Conservation (phyloP, 2,113 vertebrate genomes). For the Hypocryptadius cinnamomeus region DNA sequence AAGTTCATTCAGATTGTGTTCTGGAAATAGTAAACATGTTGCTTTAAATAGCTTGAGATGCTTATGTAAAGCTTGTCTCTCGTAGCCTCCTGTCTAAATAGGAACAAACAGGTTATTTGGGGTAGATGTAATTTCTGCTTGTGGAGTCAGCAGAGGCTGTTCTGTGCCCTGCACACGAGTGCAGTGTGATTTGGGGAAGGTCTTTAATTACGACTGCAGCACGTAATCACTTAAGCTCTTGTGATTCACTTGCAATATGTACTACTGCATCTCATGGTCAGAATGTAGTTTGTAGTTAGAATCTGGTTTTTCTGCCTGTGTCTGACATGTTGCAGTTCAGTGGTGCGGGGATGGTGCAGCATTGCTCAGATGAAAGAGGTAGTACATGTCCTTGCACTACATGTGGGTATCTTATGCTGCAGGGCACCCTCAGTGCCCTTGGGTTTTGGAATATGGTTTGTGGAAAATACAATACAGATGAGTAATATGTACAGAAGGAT, state of each 20-base stretch:
- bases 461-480: background rate
- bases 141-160: background rate
- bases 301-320: background rate
- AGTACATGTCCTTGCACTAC: background rate
- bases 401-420: background rate
- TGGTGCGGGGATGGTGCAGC: background rate
- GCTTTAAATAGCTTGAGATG: constrained; percentile 32
- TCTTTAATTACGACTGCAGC: background rate
- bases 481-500: background rate
- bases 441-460: background rate
- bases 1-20: constrained; percentile 9
- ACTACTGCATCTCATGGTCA: background rate
- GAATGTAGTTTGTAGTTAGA: too few relatives aligned
- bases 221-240: background rate
- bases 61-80: constrained; percentile 14
- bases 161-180: background rate
- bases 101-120: constrained; percentile 8
- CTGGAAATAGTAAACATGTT: constrained; percentile 6
- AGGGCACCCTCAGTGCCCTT: background rate
- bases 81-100: background rate
- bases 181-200: background rate
- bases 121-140: background rate
- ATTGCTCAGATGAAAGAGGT: background rate
- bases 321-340: background rate
- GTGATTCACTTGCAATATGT: background rate